A percentile compares a stretch with the other conserved stretches of the same genome.
Evolutionary conservation across 2,113 vertebrate genomes (phyloP).

Genomic region (Megaceryle torquata): DNA sequence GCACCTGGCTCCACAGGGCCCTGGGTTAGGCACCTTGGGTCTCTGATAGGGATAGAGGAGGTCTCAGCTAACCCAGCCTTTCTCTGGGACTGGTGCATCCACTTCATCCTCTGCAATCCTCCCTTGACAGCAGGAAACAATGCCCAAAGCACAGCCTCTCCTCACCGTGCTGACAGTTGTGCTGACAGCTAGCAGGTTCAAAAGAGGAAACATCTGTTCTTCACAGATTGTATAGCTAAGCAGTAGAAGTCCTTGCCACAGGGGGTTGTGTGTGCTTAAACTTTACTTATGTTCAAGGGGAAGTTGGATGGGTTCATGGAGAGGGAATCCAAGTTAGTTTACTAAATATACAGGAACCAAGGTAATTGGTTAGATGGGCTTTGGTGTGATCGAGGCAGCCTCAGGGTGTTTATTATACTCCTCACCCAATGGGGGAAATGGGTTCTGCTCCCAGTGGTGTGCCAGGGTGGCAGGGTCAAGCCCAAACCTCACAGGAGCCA

Average conservation of each 20-base stretch:
- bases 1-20: background rate
- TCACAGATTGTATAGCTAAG: background rate
- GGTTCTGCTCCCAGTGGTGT: background rate
- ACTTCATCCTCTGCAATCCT: background rate
- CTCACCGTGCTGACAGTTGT: background rate
- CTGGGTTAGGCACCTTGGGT: background rate
- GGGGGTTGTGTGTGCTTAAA: background rate
- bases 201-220: background rate
- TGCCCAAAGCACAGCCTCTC: background rate
- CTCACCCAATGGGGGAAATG: background rate
- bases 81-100: background rate
- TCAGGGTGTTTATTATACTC: background rate
- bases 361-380: background rate
- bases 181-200: background rate
- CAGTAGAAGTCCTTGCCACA: background rate
- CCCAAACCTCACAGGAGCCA: background rate
- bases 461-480: rapidly evolving
- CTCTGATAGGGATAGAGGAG: background rate
- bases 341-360: background rate
- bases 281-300: background rate
- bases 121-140: background rate
- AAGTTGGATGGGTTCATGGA: background rate
- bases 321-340: background rate
- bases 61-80: background rate
- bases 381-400: background rate